Percentiles rank a stretch among this genome's conserved stretches.
Conservation (phyloP, 1,140 invertebrate species). For the Carposina sasakii region DNA sequence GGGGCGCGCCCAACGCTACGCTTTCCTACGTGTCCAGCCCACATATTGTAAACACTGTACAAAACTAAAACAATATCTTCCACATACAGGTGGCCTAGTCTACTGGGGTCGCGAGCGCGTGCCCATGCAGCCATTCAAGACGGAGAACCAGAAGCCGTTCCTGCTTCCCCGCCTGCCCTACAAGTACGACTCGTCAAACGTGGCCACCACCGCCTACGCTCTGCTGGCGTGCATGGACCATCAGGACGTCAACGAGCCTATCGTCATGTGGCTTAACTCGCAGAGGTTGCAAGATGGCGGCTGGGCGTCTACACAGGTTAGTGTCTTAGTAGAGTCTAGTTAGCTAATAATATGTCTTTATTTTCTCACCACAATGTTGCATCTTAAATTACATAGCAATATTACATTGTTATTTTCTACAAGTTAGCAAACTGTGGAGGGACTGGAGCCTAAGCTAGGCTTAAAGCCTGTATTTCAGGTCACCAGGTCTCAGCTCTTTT, state of each 20-base stretch:
- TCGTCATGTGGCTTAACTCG: conserved; percentile 94
- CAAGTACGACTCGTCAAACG: conserved; percentile 91
- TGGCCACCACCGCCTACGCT: conserved; percentile 94
- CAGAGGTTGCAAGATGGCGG: conserved; percentile 93
- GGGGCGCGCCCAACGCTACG: too few species aligned
- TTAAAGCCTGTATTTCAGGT: too few species aligned
- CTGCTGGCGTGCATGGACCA: conserved; percentile 90
- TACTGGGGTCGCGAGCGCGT: conserved; percentile 89
- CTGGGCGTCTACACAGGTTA: conserved; percentile 93
- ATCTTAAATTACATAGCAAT: too few species aligned
- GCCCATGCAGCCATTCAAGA: conserved; percentile 84
- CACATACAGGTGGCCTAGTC: conserved; percentile 79
- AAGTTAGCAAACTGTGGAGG: too few species aligned
- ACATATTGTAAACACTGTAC: too few species aligned
- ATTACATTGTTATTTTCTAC: too few species aligned
- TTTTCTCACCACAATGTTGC: too few species aligned
- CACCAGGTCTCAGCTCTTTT: too few species aligned
- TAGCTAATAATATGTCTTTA: background rate
- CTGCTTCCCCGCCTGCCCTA: conserved; percentile 89
- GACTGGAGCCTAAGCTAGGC: too few species aligned
- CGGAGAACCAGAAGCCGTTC: conserved; percentile 94
- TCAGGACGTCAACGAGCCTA: conserved; percentile 86
- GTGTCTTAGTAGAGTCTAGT: conserved; percentile 2
- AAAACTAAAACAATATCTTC: too few species aligned
- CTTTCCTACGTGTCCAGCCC: too few species aligned